phyloP scores from a whole-genome alignment of 2,888 invertebrate species.

The Eudasyphora cyanicolor region DNA sequence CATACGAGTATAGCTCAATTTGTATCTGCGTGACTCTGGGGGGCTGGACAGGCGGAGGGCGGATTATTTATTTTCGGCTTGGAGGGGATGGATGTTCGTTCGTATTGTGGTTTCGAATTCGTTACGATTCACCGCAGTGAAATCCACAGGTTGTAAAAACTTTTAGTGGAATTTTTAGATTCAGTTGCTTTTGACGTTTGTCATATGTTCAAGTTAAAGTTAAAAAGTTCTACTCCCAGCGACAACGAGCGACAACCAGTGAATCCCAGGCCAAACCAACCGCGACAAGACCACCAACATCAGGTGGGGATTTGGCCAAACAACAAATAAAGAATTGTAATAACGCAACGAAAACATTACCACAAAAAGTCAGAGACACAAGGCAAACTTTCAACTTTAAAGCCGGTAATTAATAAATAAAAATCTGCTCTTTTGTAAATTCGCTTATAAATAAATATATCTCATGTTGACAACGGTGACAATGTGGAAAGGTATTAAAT shows the following conservation, averaged over 20 bases:
- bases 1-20: too few relatives aligned
- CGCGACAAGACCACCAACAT: not conserved
- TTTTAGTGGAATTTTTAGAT: slow-evolving; percentile 51
- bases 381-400: not conserved
- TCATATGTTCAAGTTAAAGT: slow-evolving; percentile 45
- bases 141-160: slow-evolving; percentile 63
- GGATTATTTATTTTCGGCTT: not conserved
- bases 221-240: slow-evolving; percentile 9
- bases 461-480: not conserved
- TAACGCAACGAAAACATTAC: too few relatives aligned
- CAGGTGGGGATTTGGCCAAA: not conserved
- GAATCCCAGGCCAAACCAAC: not conserved
- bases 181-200: slow-evolving; percentile 62
- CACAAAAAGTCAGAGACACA: not conserved
- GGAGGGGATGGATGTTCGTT: slow-evolving; percentile 5
- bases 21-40: not conserved
- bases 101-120: slow-evolving; percentile 49
- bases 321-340: too few relatives aligned
- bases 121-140: slow-evolving; percentile 40
- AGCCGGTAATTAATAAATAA: not conserved
- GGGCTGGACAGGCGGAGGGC: not conserved
- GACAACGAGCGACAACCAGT: not conserved
- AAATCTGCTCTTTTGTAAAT: not conserved
- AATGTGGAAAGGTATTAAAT: not conserved
- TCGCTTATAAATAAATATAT: not conserved